Base-by-base conservation (phyloP, 2,113 vertebrate genomes). In the Phrynosoma blainvillii region DNA sequence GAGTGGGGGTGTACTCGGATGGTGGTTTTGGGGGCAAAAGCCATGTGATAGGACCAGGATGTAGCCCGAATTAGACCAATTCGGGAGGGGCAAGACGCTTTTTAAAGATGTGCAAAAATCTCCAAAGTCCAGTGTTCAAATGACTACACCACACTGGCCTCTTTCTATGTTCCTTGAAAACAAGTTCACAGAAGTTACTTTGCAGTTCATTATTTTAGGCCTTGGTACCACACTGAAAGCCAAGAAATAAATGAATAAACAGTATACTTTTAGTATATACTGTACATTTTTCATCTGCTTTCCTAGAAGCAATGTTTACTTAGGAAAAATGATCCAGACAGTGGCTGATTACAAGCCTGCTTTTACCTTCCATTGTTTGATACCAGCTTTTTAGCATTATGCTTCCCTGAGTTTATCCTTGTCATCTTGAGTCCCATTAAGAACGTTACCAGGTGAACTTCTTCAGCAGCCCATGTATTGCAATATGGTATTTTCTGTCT, bases 401-500 rank as follows among this genome's bases (percentile, higher is more conserved):
- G 32, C 23, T 73, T 56, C 77, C 14, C 1, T n/a, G 14, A 7
- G 25, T 27, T 71, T 59, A 32, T 56, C 13, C 66, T 80, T 27
- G 47, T 27, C 52, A 14, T 56, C 65, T 79, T 9, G 65, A 79
- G 70, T 70, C 30, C 74, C 52, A 40, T 80, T 59, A 87, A 73
- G 25, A 21, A 25, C 54, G 77, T 56, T 77, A 27, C 65, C 59
- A 77, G n/a, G 73, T 77, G 42, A 75, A 42, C 40, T 4, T 83
- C 71, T 88, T 88, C 42, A 76, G 23, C 54, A 52, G 73, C 21
- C 21, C 21, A 56, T 54, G 23, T 36, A 54, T 68, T 77, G 40
- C 40, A 66, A 65, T 83, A 79, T 32, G 42, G 30, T 77, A 21
- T 62, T 75, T 25, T 75, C n/a, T 88, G n/a, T 77, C 80, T 88